Evolutionary conservation across 2,113 vertebrate genomes (phyloP).

Genomic region (Tachysurus fulvidraco): DNA sequence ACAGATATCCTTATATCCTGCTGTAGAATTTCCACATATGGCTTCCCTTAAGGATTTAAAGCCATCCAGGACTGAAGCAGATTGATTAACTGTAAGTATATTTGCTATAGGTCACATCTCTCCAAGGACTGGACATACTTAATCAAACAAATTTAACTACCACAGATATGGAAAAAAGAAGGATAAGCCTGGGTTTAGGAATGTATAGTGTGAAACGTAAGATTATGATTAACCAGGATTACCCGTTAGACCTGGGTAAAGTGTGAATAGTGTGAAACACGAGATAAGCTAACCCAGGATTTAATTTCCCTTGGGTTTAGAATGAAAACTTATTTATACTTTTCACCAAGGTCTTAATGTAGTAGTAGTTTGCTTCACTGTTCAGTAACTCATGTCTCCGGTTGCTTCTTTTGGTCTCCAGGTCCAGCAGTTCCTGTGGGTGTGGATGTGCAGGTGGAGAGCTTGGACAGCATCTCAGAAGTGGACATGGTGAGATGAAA

Average conservation of each 20-base stretch:
- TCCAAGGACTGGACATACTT: background rate
- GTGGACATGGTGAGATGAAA: constrained; percentile 89
- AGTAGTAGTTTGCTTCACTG: background rate
- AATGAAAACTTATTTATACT: background rate
- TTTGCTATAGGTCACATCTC: background rate
- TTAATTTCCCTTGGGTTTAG: too few species aligned
- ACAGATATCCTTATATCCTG: background rate
- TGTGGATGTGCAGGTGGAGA: constrained; percentile 94
- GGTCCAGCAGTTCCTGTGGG: constrained; percentile 94
- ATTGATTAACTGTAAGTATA: background rate
- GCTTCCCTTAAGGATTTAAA: background rate
- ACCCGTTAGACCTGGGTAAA: too few species aligned
- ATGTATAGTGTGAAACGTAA: too few species aligned
- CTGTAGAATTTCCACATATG: background rate
- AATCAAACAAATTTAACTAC: background rate
- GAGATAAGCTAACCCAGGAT: too few species aligned
- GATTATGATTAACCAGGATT: too few species aligned
- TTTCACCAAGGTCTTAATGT: background rate
- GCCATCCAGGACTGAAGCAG: background rate
- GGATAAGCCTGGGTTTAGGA: too few species aligned
- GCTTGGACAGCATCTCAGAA: constrained; percentile 95
- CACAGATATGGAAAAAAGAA: too few species aligned
- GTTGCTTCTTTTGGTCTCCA: constrained; percentile 58
- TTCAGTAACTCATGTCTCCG: background rate
- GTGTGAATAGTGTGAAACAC: too few species aligned